Percentiles rank a stretch among this genome's conserved stretches.
Evolutionary conservation across 2,113 vertebrate genomes (phyloP).

Genomic region (Isurus oxyrinchus): DNA sequence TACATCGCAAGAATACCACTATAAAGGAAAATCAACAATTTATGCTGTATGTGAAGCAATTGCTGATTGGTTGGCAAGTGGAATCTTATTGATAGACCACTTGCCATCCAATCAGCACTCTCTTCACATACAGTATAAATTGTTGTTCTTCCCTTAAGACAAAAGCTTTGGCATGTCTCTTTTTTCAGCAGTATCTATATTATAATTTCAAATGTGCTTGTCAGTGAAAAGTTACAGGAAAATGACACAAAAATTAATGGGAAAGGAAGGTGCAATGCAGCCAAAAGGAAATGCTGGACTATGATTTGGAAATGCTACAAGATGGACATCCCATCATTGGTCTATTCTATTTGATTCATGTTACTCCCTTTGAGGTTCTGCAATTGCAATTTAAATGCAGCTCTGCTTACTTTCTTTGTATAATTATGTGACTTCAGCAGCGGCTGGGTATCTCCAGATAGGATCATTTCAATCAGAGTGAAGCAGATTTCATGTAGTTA

Average conservation of each 20-base stretch:
- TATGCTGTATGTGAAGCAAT: no score
- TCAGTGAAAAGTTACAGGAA: not conserved
- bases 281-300: not conserved
- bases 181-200: no score
- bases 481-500: slow-evolving; percentile 31
- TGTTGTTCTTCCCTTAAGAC: no score
- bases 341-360: not conserved
- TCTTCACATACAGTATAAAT: no score
- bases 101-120: no score
- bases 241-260: not conserved
- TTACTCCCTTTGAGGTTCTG: not conserved
- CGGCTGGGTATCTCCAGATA: slow-evolving; percentile 9
- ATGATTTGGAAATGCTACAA: not conserved
- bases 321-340: not conserved
- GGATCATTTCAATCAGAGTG: slow-evolving; percentile 29
- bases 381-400: slow-evolving; percentile 4
- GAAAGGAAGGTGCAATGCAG: not conserved
- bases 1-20: no score
- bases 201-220: not conserved
- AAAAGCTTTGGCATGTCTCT: no score
- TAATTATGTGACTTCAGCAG: slow-evolving; percentile 10
- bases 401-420: not conserved
- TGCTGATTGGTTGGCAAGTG: no score
- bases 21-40: no score
- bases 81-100: no score